Base-by-base conservation (phyloP, 2,797 vertebrate genomes). In the Podargus strigoides region DNA sequence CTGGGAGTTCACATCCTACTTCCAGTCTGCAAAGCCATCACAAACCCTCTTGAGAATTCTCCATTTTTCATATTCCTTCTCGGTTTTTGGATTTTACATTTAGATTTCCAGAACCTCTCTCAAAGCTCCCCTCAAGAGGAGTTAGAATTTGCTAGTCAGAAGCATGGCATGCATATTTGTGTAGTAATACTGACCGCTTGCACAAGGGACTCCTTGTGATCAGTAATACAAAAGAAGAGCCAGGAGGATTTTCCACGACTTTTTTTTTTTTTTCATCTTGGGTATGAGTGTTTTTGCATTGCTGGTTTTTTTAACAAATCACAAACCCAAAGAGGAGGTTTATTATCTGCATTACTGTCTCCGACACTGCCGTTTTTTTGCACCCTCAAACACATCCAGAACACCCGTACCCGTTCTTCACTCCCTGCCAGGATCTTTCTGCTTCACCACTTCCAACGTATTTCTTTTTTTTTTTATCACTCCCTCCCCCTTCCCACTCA, bases 131-230 rank as follows among this genome's bases (percentile, higher is more conserved):
- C 34, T 92, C 60, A 64, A 66, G 50, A 10, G 11, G 24, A 46
- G 47, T 32, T 90, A 82, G 75, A 92, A 92, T 91, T 91, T 84
- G 55, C 42, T 66, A 60, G 56, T 53, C 82, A 87, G 76, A 89
- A 69, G 66, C 87, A 80, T 4, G 39, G 82, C 23, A 32, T 63
- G 55, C 53, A 19, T 53, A 62, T 91, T 56, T 83, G 44, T 68
- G 27, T 3, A 55, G 50, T 50, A 82, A 60, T 53, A 67, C n/a
- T 56, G 73, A 60, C 76, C 46, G 10, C 44, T 78, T 72, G 72
- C 64, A 80, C 56, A 73, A 74, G 63, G 47, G 78, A 84, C 52
- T 79, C 60, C 37, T 74, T 89, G 41, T 56, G 72, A 74, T 68
- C 73, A 72, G 53, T 36, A 68, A 66, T 8, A 80, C 36, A 85